These are phyloP conservation scores for Bruchidius siliquastri DNA, from an alignment of 2,888 invertebrate genomes.

Conservation along the genomic window DNA sequence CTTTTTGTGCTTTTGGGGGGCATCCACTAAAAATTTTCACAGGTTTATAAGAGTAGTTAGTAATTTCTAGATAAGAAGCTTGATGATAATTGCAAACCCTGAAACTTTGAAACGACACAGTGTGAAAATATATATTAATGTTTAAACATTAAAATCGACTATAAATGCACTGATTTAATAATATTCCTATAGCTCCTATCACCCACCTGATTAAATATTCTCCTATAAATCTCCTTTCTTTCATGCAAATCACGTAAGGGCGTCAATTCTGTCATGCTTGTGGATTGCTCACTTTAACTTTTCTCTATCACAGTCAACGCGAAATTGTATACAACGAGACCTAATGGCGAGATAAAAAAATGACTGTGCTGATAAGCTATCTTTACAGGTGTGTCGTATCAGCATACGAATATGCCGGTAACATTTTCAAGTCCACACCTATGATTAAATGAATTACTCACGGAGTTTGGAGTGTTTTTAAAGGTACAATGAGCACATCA, in stretches of 20 bases:
- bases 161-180: too few relatives aligned
- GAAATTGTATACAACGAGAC: not conserved
- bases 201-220: slow-evolving; percentile 8
- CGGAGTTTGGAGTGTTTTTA: not conserved
- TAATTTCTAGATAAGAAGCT: too few relatives aligned
- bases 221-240: slow-evolving; percentile 1
- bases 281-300: not conserved
- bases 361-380: not conserved
- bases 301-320: not conserved
- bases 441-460: not conserved
- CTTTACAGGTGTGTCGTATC: not conserved
- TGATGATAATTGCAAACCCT: too few relatives aligned
- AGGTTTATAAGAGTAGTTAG: too few relatives aligned
- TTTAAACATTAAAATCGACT: too few relatives aligned
- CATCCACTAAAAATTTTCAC: too few relatives aligned
- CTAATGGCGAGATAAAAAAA: not conserved
- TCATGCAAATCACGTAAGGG: not conserved
- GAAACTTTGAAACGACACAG: too few relatives aligned
- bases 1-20: too few relatives aligned
- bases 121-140: too few relatives aligned
- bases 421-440: not conserved
- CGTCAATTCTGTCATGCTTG: not conserved
- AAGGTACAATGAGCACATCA: not conserved
- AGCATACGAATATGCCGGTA: not conserved
- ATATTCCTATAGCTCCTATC: too few relatives aligned